Evolutionary conservation across 2,888 invertebrate genomes (phyloP), one percentile per base, ranked within the genome.

Genomic region (Ischnus inquisitorius): DNA sequence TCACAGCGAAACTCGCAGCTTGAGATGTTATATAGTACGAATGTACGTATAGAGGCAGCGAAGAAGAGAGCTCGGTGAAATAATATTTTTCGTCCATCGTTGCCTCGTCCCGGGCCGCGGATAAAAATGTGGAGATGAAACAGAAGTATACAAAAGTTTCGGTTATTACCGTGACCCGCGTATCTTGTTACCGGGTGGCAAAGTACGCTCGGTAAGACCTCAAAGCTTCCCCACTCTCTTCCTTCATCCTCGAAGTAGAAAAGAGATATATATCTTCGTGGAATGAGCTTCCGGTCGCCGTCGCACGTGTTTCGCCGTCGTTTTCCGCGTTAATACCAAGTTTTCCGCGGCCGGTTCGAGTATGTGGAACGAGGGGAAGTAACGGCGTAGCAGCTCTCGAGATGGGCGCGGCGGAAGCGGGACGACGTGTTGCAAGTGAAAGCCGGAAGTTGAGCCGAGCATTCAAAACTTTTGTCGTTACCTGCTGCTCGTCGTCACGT

Each of bases 401-500:
- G 16, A 54, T 16, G 16, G 48, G 16, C 16, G 43, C 43, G 3
- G 19, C n/a, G 48, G 48, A 16, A 6, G 48, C 16, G 8, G 3
- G 54, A 1, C 54, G 54, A 54, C 54, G 54, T 22, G 54, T 60
- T 54, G 62, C 68, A 41, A 76, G 71, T 43, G 39, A 65, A 69
- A 64, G 68, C 82, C 62, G 48, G 43, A 82, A 77, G 48, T 83
- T 75, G 25, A 14, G 54, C 48, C 25, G 48, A 67, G 69, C 46
- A 69, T 81, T 76, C 64, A 65, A 81, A 81, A 81, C 69, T 81
- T 76, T 76, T 57, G 76, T 76, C 81, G 76, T 81, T 76, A 71
- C 75, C 54, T 34, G 25, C 28, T 62, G 19, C 62, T 64, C 75
- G 69, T 28, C 43, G 28, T 43, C 54, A 28, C 54, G 43, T 68